Evolutionary conservation across 1,140 invertebrate genomes (phyloP).

Genomic region (Globodera ellingtonae): DNA sequence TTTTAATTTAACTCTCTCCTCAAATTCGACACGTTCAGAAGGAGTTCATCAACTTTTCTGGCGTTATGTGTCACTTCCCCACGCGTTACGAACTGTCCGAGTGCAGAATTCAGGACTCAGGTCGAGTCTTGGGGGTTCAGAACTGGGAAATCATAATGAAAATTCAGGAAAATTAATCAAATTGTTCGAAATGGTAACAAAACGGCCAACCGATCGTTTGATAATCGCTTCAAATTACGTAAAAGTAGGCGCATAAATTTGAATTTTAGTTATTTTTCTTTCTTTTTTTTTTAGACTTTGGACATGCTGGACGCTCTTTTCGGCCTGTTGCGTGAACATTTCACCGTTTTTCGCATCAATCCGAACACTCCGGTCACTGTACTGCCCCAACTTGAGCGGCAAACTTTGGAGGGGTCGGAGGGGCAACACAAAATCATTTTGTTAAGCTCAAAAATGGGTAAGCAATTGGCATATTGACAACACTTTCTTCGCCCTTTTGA

Average conservation of each 20-base stretch:
- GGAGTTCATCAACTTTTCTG: constrained; percentile 7
- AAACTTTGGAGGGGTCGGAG: background rate
- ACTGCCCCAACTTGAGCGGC: constrained; percentile 1
- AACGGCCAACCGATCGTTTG: background rate
- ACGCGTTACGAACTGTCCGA: background rate
- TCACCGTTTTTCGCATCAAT: constrained; percentile 10
- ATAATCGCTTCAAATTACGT: background rate
- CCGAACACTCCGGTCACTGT: background rate
- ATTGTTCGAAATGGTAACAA: background rate
- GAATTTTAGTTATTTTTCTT: background rate
- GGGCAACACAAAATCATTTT: background rate
- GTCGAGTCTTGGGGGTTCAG: background rate
- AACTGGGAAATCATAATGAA: background rate
- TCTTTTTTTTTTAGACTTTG: background rate
- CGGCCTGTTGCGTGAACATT: background rate
- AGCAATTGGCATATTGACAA: background rate
- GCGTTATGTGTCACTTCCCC: constrained; percentile 2
- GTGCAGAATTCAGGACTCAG: background rate
- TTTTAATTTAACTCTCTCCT: background rate
- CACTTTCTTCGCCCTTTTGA: background rate
- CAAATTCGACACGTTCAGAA: background rate
- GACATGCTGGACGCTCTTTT: constrained; percentile 4
- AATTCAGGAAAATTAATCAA: constrained; percentile 2
- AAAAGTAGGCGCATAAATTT: background rate
- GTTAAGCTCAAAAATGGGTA: background rate